These are phyloP conservation scores for Anoncus sp. DNA, from an alignment of 2,888 invertebrate genomes.

Conservation along the genomic window DNA sequence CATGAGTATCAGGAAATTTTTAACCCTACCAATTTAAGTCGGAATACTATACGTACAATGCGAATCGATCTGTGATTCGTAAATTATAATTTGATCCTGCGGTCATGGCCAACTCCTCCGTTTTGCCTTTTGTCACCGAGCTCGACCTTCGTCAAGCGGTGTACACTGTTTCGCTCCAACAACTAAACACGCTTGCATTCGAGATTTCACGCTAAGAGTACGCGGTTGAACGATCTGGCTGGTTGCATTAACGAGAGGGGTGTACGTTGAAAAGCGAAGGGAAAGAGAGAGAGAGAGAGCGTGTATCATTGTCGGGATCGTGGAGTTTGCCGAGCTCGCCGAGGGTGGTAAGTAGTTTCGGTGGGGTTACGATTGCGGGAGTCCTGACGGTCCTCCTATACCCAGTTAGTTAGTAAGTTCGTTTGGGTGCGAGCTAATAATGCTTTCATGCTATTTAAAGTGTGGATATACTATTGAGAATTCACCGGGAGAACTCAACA, in stretches of 20 bases:
- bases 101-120: no score
- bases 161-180: slow-evolving; percentile 32
- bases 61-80: no score
- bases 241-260: slow-evolving; percentile 23
- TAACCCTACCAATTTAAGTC: no score
- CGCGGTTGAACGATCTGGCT: slow-evolving; percentile 8
- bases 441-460: slow-evolving; percentile 55
- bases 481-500: slow-evolving; percentile 68
- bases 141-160: slow-evolving; percentile 11
- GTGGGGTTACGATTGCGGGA: slow-evolving; percentile 48
- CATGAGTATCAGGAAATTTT: background rate
- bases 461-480: slow-evolving; percentile 53
- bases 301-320: slow-evolving; percentile 46
- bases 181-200: slow-evolving; percentile 37
- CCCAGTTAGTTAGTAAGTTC: slow-evolving; percentile 31
- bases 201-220: slow-evolving; percentile 25
- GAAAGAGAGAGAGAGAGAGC: slow-evolving; percentile 6
- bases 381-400: slow-evolving; percentile 6
- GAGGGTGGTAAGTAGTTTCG: slow-evolving; percentile 62
- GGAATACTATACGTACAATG: no score
- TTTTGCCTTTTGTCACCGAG: slow-evolving; percentile 25
- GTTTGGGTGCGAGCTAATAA: slow-evolving; percentile 46
- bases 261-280: slow-evolving; percentile 14
- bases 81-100: no score
- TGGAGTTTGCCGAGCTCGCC: slow-evolving; percentile 8